phyloP scores from a whole-genome alignment of 2,888 invertebrate species.

The Trilocha varians region DNA sequence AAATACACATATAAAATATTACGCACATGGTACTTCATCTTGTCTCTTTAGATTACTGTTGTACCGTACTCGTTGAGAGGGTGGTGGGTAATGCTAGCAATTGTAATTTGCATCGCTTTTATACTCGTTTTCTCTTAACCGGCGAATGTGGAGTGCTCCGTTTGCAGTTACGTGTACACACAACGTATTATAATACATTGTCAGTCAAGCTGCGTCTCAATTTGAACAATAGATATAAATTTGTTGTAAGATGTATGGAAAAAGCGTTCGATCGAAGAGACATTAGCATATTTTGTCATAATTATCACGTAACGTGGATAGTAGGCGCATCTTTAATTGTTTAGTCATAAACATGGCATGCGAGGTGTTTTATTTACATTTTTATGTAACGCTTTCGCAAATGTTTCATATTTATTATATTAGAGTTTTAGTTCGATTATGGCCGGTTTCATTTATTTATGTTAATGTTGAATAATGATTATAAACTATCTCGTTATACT shows the following conservation, averaged over 20 bases:
- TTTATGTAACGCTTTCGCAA: conserved; percentile 12
- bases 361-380: conserved; percentile 14
- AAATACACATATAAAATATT: conserved; percentile 23
- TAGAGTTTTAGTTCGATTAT: neutral
- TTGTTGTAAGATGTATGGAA: conserved; percentile 45
- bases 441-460: neutral
- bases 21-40: conserved; percentile 68
- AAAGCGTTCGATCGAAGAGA: conserved; percentile 30
- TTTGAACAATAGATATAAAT: conserved; percentile 68
- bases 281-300: conserved; percentile 31
- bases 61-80: conserved; percentile 51
- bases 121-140: conserved; percentile 64
- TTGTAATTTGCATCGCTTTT: conserved; percentile 70
- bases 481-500: neutral
- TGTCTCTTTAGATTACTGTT: conserved; percentile 27
- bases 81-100: conserved; percentile 60
- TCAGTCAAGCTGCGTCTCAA: conserved; percentile 49
- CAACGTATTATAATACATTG: conserved; percentile 38
- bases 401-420: conserved; percentile 4
- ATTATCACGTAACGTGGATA: conserved; percentile 26
- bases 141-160: conserved; percentile 46
- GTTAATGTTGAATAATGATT: neutral
- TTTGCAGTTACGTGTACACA: conserved; percentile 51
- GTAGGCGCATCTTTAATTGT: conserved; percentile 17
- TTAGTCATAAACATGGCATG: conserved; percentile 17